Base-by-base conservation (phyloP, 1,140 invertebrate genomes). In the Schmidtea mediterranea region DNA sequence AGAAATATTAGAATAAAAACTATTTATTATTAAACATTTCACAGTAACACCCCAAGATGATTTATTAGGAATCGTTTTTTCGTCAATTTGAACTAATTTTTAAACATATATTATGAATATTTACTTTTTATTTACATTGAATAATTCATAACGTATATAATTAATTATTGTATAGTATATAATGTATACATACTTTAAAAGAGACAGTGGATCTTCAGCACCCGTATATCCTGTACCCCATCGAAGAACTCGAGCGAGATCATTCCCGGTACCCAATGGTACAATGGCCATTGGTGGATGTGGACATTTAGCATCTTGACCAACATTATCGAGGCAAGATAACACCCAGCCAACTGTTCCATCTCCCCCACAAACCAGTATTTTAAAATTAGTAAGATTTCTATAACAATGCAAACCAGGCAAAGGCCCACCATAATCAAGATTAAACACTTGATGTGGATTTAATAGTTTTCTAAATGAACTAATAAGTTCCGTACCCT, bases 331-430 rank as follows among this genome's bases (percentile, higher is more conserved):
- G 54, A 98, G 72, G 69, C 89, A 97, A 62, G 94, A 89, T 43
- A 97, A 71, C 43, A 95, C 89, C 90, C 90, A 97, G 38, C 90
- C 90, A 53, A 98, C 89, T n/a, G 92, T 95, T 36, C 92, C 90
- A 66, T 98, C 90, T 6, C 90, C 92, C 40, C 92, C 92, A 66
- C 90, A 97, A 24, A 95, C 90, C 53, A 98, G 70, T 58, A 97
- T 97, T 69, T 89, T 89, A 69, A 97, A 98, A 69, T 94, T 79
- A 56, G 79, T 76, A 59, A 98, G 84, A 65, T 95, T 82, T 36
- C 92, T 79, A 69, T 97, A 98, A 51, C 97, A 90, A 69, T 97
- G 97, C 50, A 97, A 69, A 21, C 89, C 90, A 41, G 89, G 89
- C 37, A 98, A 69, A 24, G 92, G 92, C 54, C 92, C 92, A 32